These are phyloP conservation scores for Coracopsis vasa DNA, from an alignment of 2,113 vertebrate species.

Conservation along the genomic window DNA sequence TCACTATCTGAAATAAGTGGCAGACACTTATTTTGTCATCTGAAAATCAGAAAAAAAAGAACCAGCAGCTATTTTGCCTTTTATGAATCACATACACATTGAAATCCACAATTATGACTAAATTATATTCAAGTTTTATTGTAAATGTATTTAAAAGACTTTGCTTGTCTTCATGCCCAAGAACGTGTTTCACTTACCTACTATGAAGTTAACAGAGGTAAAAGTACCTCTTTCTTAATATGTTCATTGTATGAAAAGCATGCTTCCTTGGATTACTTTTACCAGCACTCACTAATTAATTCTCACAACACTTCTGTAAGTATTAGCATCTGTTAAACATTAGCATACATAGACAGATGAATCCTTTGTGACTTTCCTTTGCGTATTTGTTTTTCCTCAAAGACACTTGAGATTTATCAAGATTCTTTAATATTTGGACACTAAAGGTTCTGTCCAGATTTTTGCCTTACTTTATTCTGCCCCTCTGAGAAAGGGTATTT, in stretches of 20 bases:
- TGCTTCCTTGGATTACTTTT: neutral
- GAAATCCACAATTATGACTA: neutral
- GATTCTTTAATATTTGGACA: neutral
- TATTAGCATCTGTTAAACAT: constrained; percentile 40
- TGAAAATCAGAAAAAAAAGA: neutral
- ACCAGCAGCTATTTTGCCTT: neutral
- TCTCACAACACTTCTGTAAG: constrained; percentile 7
- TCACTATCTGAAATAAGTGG: neutral
- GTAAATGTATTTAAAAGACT: neutral
- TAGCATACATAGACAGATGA: neutral
- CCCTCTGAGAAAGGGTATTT: neutral
- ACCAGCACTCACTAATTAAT: constrained; percentile 24
- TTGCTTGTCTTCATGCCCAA: neutral
- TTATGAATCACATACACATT: neutral
- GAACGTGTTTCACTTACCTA: neutral
- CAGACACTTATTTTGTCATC: neutral
- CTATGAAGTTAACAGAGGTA: neutral
- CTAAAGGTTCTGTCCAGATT: neutral
- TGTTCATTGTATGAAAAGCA: neutral
- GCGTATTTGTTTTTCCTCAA: neutral
- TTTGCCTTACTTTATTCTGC: neutral
- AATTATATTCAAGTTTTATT: neutral
- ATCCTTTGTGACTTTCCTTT: constrained; percentile 15
- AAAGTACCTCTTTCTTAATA: neutral
- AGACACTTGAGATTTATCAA: neutral